These are phyloP conservation scores for Callospermophilus lateralis DNA, from an alignment of 2,113 vertebrate genomes.

Conservation along the genomic window DNA sequence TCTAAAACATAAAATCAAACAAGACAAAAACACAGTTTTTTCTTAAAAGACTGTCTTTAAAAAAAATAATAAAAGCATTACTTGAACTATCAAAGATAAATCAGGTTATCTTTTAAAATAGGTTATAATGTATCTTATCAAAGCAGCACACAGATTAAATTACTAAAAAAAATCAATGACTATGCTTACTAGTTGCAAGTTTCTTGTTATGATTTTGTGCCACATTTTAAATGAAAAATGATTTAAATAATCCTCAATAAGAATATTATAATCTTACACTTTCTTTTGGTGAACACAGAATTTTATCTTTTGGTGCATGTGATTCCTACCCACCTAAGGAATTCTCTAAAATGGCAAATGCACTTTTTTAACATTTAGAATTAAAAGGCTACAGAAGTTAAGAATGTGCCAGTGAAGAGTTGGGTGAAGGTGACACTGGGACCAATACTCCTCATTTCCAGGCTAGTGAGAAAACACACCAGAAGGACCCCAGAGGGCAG, in stretches of 20 bases:
- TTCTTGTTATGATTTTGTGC: background rate
- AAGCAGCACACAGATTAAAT: background rate
- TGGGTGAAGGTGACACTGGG: background rate
- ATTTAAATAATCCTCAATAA: slow-evolving; percentile 9
- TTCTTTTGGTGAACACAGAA: background rate
- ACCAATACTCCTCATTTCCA: background rate
- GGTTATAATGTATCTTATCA: background rate
- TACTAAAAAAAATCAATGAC: background rate
- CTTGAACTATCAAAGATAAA: background rate
- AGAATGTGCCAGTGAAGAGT: background rate
- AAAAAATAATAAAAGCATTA: background rate
- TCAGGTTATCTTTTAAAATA: background rate
- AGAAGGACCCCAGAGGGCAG: background rate
- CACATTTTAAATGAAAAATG: background rate
- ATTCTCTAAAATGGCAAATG: background rate
- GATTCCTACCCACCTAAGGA: slow-evolving; percentile 10
- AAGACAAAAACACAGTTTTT: background rate
- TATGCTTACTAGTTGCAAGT: background rate
- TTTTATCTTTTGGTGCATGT: background rate
- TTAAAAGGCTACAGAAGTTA: background rate
- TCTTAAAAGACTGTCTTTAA: background rate
- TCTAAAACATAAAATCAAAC: background rate
- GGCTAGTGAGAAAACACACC: background rate
- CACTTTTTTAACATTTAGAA: slow-evolving; percentile 2
- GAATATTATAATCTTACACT: slow-evolving; percentile 11